Evolutionary conservation across 2,797 vertebrate species (phyloP).

Genomic region (Sebastes alutus): DNA sequence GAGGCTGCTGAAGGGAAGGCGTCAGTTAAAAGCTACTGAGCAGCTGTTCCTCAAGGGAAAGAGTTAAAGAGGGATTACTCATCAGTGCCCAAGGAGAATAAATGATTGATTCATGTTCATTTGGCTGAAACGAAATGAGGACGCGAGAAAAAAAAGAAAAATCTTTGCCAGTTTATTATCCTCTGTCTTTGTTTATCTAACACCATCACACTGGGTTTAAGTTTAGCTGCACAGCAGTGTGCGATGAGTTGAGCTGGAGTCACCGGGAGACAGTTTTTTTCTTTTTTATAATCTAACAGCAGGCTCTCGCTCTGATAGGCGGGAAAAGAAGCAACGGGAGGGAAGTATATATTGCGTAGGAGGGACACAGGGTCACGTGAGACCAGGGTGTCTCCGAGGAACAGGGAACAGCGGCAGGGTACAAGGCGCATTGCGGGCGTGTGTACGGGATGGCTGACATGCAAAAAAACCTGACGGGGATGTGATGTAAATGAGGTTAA

Average conservation of each 20-base stretch:
- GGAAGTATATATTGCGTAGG: slow-evolving; percentile 5
- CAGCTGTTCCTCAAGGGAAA: not conserved
- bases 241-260: slow-evolving; percentile 28
- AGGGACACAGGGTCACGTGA: slow-evolving; percentile 31
- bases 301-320: slow-evolving; percentile 21
- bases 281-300: slow-evolving; percentile 20
- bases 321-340: slow-evolving; percentile 20
- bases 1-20: not conserved
- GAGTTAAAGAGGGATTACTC: slow-evolving; percentile 10
- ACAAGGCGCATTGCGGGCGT: not conserved
- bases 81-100: not conserved
- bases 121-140: slow-evolving; percentile 6
- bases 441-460: not conserved
- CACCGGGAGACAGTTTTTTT: slow-evolving; percentile 27
- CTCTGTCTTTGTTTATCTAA: slow-evolving; percentile 1
- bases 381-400: slow-evolving; percentile 23
- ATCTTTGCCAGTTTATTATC: not conserved
- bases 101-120: slow-evolving; percentile 12
- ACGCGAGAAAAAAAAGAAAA: not conserved
- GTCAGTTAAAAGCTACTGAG: not conserved
- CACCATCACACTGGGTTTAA: not conserved
- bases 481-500: slow-evolving; percentile 1
- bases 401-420: not conserved
- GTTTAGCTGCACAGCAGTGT: not conserved
- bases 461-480: not conserved